phyloP scores from a whole-genome alignment of 2,888 invertebrate species.

The Entomobrya multifasciata region DNA sequence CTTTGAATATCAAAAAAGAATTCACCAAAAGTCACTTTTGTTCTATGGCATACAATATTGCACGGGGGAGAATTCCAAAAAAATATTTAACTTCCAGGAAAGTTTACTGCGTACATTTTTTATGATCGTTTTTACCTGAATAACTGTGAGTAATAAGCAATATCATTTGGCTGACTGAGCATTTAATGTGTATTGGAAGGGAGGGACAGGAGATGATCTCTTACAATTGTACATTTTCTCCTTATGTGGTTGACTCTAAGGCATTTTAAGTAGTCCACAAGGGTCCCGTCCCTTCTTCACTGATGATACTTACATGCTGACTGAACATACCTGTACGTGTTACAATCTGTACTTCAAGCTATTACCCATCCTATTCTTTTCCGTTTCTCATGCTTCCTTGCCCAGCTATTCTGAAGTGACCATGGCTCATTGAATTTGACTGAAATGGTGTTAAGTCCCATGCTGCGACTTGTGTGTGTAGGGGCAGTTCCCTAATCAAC shows the following conservation, averaged over 20 bases:
- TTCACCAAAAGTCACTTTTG: slow-evolving; percentile 45
- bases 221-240: slow-evolving; percentile 32
- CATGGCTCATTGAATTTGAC: slow-evolving; percentile 69
- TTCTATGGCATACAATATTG: slow-evolving; percentile 1
- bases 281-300: slow-evolving; percentile 62
- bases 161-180: slow-evolving; percentile 29
- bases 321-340: not conserved
- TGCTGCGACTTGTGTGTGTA: slow-evolving; percentile 69
- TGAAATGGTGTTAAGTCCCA: slow-evolving; percentile 71
- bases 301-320: not conserved
- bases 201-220: slow-evolving; percentile 51
- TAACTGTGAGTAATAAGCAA: slow-evolving; percentile 35
- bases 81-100: slow-evolving; percentile 40
- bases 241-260: slow-evolving; percentile 65
- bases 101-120: slow-evolving; percentile 18
- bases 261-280: slow-evolving; percentile 68
- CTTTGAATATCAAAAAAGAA: slow-evolving; percentile 47
- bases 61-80: not conserved
- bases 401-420: slow-evolving; percentile 46
- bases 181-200: slow-evolving; percentile 59
- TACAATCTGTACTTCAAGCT: not conserved
- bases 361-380: slow-evolving; percentile 44
- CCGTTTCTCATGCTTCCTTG: slow-evolving; percentile 18
- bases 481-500: slow-evolving; percentile 73
- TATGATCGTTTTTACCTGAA: not conserved